Percentiles rank a stretch among this genome's conserved stretches.
These are phyloP conservation scores for Eupithecia subumbrata DNA, from an alignment of 2,888 invertebrate genomes.

Conservation along the genomic window DNA sequence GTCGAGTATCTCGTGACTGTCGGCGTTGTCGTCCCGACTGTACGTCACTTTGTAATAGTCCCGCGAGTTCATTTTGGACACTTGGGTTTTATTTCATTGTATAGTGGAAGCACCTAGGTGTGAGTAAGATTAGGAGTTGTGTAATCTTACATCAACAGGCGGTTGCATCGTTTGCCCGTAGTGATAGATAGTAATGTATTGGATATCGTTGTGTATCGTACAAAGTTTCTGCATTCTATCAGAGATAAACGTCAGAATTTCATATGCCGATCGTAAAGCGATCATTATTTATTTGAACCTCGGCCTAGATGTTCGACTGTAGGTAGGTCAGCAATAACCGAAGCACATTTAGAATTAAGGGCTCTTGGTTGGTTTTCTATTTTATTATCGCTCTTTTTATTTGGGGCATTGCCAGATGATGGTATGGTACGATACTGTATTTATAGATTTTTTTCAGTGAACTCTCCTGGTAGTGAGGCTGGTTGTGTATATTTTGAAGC, in stretches of 20 bases:
- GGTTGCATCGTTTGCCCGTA: constrained; percentile 51
- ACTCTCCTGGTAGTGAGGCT: constrained; percentile 19
- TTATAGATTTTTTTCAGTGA: constrained; percentile 32
- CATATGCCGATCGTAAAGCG: constrained; percentile 36
- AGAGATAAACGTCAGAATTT: constrained; percentile 27
- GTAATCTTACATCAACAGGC: constrained; percentile 40
- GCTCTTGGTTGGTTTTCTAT: constrained; percentile 59
- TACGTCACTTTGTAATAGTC: constrained; percentile 76
- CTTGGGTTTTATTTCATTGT: constrained; percentile 43
- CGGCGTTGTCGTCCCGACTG: constrained; percentile 56
- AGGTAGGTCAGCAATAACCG: constrained; percentile 65
- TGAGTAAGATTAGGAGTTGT: constrained; percentile 32
- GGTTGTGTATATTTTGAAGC: constrained; percentile 23
- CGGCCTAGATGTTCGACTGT: constrained; percentile 48
- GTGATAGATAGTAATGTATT: constrained; percentile 51
- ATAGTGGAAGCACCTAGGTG: constrained; percentile 48
- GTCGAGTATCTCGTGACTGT: constrained; percentile 68
- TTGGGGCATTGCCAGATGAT: constrained; percentile 59
- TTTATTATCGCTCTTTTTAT: constrained; percentile 53
- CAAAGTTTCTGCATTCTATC: constrained; percentile 32
- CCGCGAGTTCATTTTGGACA: constrained; percentile 69
- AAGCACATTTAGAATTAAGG: constrained; percentile 62
- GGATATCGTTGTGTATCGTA: constrained; percentile 61
- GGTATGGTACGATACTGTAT: constrained; percentile 39
- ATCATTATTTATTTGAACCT: constrained; percentile 39